Base-by-base conservation (phyloP, 2,888 invertebrate genomes). In the Ceriagrion tenellum region DNA sequence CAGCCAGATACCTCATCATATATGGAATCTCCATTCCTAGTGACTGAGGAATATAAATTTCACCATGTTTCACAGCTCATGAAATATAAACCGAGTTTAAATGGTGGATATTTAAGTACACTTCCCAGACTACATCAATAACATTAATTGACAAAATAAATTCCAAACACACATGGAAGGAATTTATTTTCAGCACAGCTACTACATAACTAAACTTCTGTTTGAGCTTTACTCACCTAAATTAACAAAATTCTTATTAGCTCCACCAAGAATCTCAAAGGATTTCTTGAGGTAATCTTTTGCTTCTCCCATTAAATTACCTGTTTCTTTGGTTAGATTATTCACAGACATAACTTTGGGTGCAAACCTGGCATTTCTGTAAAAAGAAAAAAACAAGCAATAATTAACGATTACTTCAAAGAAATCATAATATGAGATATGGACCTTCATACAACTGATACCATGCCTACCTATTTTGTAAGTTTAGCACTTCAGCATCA, bases 341-440 rank as follows among this genome's bases (percentile, higher is more conserved):
- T 97, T 97, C 0, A 98, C 97, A 0, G 97, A 97, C 88, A 97
- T 97, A 90, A 98, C 97, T 96, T 98, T 98, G 12, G 97, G 97
- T 90, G 97, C 97, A 16, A 98, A 97, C 20, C 97, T 97, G 0
- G 97, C 97, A 95, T 97, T 97, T 95, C 97, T 97, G 96, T 56
- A 97, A 96, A 89, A 95, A 95, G 96, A 96, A 96, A 95, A 96
- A 95, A 95, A 95, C 40, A 90, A 88, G 30, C 88, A 47, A 95
- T 95, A 13, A 35, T 95, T 23, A 90, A 95, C 13, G 59, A 56
- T 2, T 20, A 16, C 20, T 59, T 59, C 59, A 20, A 26, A 20
- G 35, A 6, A 12, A 20, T 59, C 26, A n/a, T 26, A 55, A 88
- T 89, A 23, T 20, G 59, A 23, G 13, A 26, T 6, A 47, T 89